phyloP scores from a whole-genome alignment of 2,113 vertebrate species.

The Poeciliopsis retropinna region DNA sequence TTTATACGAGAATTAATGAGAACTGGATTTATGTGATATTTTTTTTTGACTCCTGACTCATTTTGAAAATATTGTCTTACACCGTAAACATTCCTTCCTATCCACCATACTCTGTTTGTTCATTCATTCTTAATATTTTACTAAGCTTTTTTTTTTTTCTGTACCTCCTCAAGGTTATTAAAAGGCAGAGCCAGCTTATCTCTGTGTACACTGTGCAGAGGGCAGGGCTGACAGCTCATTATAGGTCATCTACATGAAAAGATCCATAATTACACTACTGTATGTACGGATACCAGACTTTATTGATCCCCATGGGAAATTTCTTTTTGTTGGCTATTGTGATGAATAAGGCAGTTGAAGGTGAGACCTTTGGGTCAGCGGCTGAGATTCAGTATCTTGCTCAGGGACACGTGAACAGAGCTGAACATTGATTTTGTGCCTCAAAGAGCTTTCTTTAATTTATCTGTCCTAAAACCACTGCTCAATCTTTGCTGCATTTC shows the following conservation, averaged over 20 bases:
- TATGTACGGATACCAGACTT: constrained; percentile 42
- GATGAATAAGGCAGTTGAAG: constrained; percentile 53
- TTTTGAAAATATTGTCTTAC: constrained; percentile 15
- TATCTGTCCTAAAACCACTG: neutral
- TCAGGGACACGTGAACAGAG: constrained; percentile 1
- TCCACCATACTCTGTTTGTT: constrained; percentile 3
- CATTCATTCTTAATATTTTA: constrained; percentile 26
- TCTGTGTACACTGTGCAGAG: constrained; percentile 30
- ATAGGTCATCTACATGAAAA: constrained; percentile 55
- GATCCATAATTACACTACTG: constrained; percentile 55
- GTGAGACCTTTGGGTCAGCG: constrained; percentile 35
- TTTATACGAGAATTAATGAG: constrained; percentile 25
- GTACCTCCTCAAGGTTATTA: constrained; percentile 38
- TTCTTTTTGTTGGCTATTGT: constrained; percentile 39
- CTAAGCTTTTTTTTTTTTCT: neutral
- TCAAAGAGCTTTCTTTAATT: neutral
- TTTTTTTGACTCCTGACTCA: constrained; percentile 8
- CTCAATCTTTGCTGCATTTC: neutral
- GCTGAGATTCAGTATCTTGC: constrained; percentile 13
- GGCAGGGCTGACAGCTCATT: constrained; percentile 47
- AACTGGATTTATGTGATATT: constrained; percentile 22
- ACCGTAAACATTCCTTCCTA: constrained; percentile 7
- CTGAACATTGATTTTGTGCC: constrained; percentile 5
- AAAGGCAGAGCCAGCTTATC: constrained; percentile 48
- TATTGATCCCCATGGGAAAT: constrained; percentile 62